A percentile compares a stretch with the other conserved stretches of the same genome.
Evolutionary conservation across 92 coral and sea anemone species (phyloP).

Genomic region (Paramuricea clavata): DNA sequence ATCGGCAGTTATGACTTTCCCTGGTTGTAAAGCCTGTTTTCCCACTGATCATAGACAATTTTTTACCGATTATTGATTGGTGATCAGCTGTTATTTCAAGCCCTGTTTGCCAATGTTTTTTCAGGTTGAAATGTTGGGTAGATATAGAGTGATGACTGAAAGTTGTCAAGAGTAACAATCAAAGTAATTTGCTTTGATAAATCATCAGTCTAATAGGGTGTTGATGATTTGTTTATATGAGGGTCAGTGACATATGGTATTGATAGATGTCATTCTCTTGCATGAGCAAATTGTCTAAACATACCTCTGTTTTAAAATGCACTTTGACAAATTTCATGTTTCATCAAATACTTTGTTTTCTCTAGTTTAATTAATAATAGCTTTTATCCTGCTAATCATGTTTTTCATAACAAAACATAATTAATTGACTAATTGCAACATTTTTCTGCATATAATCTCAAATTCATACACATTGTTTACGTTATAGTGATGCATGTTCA

Average conservation of each 20-base stretch:
- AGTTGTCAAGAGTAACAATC: too few relatives aligned
- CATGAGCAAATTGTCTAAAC: background rate
- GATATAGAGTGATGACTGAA: too few relatives aligned
- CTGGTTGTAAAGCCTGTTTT: too few relatives aligned
- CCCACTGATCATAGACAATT: too few relatives aligned
- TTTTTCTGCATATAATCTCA: background rate
- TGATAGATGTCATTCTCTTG: too few relatives aligned
- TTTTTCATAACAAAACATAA: background rate
- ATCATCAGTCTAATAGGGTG: background rate
- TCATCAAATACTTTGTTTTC: background rate
- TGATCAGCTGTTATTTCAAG: too few relatives aligned
- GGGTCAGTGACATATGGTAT: too few relatives aligned
- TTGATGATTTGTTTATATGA: background rate
- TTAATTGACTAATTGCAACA: background rate
- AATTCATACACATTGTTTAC: background rate
- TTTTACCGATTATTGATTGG: too few relatives aligned
- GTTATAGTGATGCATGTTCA: background rate
- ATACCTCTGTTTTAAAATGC: background rate
- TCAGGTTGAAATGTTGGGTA: background rate
- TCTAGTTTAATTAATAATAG: background rate
- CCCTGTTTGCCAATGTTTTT: background rate
- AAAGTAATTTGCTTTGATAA: background rate
- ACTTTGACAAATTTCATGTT: background rate
- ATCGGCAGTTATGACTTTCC: too few relatives aligned
- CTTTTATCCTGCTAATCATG: background rate